Conservation (phyloP, 2,888 invertebrate genomes). For the Sinotaia quadrata region DNA sequence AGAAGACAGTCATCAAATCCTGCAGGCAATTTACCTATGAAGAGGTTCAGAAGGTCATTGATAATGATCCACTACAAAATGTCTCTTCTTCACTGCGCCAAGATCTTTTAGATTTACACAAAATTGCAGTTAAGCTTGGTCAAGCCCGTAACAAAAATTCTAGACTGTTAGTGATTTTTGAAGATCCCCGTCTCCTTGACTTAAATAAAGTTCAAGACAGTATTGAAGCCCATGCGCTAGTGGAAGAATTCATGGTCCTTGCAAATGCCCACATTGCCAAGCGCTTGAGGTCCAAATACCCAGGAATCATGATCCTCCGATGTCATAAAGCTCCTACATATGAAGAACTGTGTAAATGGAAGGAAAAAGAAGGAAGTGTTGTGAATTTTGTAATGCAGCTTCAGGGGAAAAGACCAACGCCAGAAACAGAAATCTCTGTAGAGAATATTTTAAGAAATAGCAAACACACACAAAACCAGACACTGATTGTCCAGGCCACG, state of each 20-base stretch:
- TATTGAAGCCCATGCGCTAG: conserved; percentile 36
- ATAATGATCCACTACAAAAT: neutral
- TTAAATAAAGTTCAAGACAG: conserved; percentile 17
- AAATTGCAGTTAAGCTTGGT: conserved; percentile 34
- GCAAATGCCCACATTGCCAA: conserved; percentile 39
- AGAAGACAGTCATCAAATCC: conserved; percentile 41
- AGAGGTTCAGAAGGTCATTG: conserved; percentile 48
- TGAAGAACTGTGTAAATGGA: conserved; percentile 33
- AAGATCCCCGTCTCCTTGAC: conserved; percentile 26
- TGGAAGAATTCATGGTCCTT: conserved; percentile 45
- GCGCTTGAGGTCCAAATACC: conserved; percentile 13
- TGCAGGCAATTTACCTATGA: conserved; percentile 42
- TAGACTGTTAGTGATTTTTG: conserved; percentile 34
- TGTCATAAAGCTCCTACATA: conserved; percentile 36
- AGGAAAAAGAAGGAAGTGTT: conserved; percentile 29
- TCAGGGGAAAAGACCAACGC: conserved; percentile 10
- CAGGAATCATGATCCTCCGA: conserved; percentile 36
- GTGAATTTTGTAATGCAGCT: conserved; percentile 21
- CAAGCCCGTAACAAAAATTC: conserved; percentile 31
- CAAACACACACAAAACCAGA: neutral
- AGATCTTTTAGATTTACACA: conserved; percentile 30
- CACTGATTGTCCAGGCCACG: conserved; percentile 31
- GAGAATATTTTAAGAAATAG: neutral
- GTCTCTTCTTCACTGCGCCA: conserved; percentile 6
- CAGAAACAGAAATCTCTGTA: conserved; percentile 6